Percentiles rank a stretch among this genome's conserved stretches.
phyloP scores from a whole-genome alignment of 2,113 vertebrate species.

The Jaculus jaculus region DNA sequence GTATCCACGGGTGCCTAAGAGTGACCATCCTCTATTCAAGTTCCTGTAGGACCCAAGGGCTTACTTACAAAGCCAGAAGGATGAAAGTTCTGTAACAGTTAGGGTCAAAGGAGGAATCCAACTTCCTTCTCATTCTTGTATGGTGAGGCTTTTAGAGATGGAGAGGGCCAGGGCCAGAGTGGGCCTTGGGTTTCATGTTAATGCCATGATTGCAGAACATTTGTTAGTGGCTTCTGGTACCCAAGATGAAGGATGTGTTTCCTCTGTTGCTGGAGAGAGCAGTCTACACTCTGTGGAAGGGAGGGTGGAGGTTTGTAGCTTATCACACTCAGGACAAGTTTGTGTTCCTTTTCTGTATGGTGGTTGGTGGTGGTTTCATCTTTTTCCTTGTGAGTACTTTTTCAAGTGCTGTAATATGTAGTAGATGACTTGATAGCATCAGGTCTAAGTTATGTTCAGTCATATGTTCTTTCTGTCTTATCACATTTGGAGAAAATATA shows the following conservation, averaged over 20 bases:
- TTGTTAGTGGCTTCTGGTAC: background rate
- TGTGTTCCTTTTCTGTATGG: background rate
- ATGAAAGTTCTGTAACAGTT: constrained; percentile 32
- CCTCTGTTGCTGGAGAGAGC: background rate
- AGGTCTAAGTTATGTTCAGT: background rate
- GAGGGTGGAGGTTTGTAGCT: background rate
- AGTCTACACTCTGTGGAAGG: background rate
- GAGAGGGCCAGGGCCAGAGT: background rate
- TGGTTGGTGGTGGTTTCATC: background rate
- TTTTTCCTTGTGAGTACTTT: background rate
- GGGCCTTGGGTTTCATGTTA: accelerated
- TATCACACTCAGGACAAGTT: background rate
- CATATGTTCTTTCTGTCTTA: background rate
- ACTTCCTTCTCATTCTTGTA: background rate
- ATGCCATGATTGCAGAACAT: background rate
- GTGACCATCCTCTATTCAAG: background rate
- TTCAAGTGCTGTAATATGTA: background rate
- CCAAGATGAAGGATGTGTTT: background rate
- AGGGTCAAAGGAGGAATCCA: background rate
- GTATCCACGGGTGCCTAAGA: background rate
- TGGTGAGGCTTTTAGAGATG: constrained; percentile 32
- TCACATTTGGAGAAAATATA: background rate
- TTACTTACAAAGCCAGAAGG: constrained; percentile 46
- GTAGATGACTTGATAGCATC: background rate
- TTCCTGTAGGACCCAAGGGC: constrained; percentile 58